Evolutionary conservation across 2,797 vertebrate genomes (phyloP).

Genomic region (Rhabdophis nuchalis): DNA sequence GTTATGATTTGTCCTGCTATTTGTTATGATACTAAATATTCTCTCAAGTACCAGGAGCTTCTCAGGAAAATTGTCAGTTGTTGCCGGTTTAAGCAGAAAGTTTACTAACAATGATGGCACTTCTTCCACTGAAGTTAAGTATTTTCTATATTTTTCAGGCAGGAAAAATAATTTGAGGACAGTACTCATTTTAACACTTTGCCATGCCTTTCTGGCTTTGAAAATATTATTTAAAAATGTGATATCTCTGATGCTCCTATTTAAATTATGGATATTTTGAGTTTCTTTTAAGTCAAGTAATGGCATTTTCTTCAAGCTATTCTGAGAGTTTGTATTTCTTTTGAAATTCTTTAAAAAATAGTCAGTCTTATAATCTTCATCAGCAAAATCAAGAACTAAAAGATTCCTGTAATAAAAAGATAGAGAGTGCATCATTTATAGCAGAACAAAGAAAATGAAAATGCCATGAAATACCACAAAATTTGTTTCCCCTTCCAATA

Average conservation of each 20-base stretch:
- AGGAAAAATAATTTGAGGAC: conserved; percentile 2
- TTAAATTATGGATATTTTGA: conserved; percentile 57
- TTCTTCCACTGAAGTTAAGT: conserved; percentile 9
- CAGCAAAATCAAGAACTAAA: conserved; percentile 47
- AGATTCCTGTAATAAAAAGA: conserved; percentile 57
- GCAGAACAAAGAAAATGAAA: not conserved
- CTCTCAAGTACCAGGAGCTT: conserved; percentile 47
- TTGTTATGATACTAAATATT: conserved; percentile 36
- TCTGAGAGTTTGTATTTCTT: conserved; percentile 51
- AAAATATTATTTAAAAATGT: conserved; percentile 48
- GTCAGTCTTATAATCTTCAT: conserved; percentile 42
- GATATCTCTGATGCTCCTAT: conserved; percentile 42
- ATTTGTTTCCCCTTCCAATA: not conserved
- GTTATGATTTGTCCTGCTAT: conserved; percentile 33
- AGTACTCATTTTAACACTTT: conserved; percentile 43
- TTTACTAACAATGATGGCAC: conserved; percentile 32
- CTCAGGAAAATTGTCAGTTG: conserved; percentile 44
- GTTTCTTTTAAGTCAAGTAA: conserved; percentile 54
- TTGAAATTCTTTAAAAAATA: conserved; percentile 56
- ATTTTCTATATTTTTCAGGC: conserved; percentile 27
- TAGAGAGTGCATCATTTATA: conserved; percentile 9
- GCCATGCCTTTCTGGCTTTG: conserved; percentile 21
- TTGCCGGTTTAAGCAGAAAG: conserved; percentile 39
- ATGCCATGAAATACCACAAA: not conserved
- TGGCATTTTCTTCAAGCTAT: conserved; percentile 47